These are phyloP conservation scores for Acronicta alni DNA, from an alignment of 2,888 invertebrate species.

Conservation along the genomic window DNA sequence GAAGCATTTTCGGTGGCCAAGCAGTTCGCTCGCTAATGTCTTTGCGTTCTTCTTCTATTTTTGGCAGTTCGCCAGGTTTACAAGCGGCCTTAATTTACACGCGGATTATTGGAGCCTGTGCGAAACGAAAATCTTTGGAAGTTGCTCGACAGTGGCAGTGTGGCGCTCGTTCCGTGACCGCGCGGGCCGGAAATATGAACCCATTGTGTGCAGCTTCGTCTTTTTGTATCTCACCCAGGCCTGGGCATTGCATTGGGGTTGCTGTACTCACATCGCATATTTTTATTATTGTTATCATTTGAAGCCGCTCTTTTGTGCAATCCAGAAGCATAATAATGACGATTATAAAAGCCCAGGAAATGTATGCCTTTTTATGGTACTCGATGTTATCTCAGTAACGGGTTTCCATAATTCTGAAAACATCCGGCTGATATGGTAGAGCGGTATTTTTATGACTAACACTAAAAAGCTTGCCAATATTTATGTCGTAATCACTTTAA, in stretches of 20 bases:
- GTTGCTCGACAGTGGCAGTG: slow-evolving; percentile 64
- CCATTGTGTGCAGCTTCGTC: slow-evolving; percentile 76
- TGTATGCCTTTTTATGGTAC: slow-evolving; percentile 19
- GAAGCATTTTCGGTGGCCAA: slow-evolving; percentile 54
- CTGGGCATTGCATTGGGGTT: slow-evolving; percentile 58
- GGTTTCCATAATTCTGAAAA: slow-evolving; percentile 49
- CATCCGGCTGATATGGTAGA: slow-evolving; percentile 57
- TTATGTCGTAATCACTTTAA: slow-evolving; percentile 36
- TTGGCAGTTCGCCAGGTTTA: slow-evolving; percentile 72
- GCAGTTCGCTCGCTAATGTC: slow-evolving; percentile 70
- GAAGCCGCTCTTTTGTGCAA: slow-evolving; percentile 33
- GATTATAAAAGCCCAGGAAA: slow-evolving; percentile 20
- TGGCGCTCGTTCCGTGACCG: slow-evolving; percentile 66
- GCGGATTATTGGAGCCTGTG: slow-evolving; percentile 64
- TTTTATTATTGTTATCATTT: slow-evolving; percentile 52
- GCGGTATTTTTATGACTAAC: slow-evolving; percentile 50
- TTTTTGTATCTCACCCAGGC: slow-evolving; percentile 70
- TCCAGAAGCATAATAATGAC: slow-evolving; percentile 27
- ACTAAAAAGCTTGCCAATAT: slow-evolving; percentile 21
- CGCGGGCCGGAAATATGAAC: slow-evolving; percentile 78
- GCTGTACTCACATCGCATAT: slow-evolving; percentile 52
- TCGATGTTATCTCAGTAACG: slow-evolving; percentile 52
- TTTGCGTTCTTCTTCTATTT: slow-evolving; percentile 63
- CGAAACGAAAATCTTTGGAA: slow-evolving; percentile 68
- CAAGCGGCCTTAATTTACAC: slow-evolving; percentile 75